phyloP scores from a whole-genome alignment of 2,797 vertebrate genomes.

The Urocyon cinereoargenteus region DNA sequence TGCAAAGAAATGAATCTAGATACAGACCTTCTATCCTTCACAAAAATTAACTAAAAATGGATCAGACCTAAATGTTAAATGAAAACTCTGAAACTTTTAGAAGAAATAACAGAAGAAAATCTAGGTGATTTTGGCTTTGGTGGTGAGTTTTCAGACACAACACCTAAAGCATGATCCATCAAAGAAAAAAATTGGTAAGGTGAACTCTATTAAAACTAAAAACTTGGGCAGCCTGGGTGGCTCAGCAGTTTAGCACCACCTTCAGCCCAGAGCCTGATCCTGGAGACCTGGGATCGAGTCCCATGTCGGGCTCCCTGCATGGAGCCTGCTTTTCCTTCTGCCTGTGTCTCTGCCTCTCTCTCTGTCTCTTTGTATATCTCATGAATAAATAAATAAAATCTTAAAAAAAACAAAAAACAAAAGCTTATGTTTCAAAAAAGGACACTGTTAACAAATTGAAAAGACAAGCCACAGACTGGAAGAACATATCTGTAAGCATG shows the following conservation, averaged over 20 bases:
- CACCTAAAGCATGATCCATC: neutral
- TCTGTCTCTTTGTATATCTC: too few species aligned
- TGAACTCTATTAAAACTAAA: neutral
- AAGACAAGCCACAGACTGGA: neutral
- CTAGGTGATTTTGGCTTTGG: neutral
- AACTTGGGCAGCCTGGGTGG: neutral
- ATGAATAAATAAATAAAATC: too few species aligned
- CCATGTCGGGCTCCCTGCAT: too few species aligned
- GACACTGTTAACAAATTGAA: neutral
- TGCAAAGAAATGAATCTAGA: neutral
- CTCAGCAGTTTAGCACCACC: too few species aligned
- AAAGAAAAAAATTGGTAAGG: neutral
- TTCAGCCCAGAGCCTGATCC: too few species aligned
- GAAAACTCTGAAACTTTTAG: neutral
- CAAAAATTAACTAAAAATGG: slow-evolving; percentile 22
- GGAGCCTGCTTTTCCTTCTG: too few species aligned
- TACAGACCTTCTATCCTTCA: neutral
- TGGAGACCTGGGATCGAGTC: too few species aligned
- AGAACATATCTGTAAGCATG: neutral
- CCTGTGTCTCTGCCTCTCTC: too few species aligned
- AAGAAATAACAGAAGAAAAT: slow-evolving; percentile 18
- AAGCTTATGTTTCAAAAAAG: neutral
- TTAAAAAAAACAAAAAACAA: neutral
- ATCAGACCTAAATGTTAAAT: slow-evolving; percentile 4
- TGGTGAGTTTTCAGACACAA: slow-evolving; percentile 10